These are phyloP conservation scores for Pelvicachromis taeniatus DNA, from an alignment of 2,113 vertebrate genomes.

Conservation along the genomic window DNA sequence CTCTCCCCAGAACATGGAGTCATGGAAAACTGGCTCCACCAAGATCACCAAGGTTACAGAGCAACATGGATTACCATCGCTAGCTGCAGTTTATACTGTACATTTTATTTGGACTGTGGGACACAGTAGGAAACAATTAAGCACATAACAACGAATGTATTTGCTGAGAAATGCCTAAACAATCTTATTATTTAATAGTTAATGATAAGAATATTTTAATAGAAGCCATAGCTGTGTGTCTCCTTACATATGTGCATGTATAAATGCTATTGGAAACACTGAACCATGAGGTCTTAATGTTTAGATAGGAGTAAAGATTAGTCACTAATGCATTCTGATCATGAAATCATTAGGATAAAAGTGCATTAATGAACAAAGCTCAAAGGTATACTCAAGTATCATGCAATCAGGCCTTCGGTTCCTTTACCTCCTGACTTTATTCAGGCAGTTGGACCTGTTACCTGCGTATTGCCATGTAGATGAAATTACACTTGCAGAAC, in stretches of 20 bases:
- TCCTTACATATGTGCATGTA: neutral
- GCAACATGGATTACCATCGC: neutral
- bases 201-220: neutral
- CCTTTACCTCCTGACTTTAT: neutral
- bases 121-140: neutral
- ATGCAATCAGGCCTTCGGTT: neutral
- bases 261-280: neutral
- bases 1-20: neutral
- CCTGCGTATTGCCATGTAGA: neutral
- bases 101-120: neutral
- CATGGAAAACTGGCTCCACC: neutral
- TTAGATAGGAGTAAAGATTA: fast-evolving
- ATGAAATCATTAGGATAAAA: neutral
- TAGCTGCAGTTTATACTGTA: neutral
- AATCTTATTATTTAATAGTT: neutral
- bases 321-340: neutral
- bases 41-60: neutral
- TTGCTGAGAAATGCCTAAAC: neutral
- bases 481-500: neutral
- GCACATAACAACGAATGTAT: neutral
- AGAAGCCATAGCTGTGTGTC: neutral
- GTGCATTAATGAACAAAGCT: neutral
- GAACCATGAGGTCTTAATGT: no score
- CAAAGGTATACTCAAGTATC: neutral
- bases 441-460: neutral